Percentiles rank a stretch among this genome's conserved stretches.
Evolutionary conservation across 2,888 invertebrate genomes (phyloP).

Genomic region (Eristalis intricaria): DNA sequence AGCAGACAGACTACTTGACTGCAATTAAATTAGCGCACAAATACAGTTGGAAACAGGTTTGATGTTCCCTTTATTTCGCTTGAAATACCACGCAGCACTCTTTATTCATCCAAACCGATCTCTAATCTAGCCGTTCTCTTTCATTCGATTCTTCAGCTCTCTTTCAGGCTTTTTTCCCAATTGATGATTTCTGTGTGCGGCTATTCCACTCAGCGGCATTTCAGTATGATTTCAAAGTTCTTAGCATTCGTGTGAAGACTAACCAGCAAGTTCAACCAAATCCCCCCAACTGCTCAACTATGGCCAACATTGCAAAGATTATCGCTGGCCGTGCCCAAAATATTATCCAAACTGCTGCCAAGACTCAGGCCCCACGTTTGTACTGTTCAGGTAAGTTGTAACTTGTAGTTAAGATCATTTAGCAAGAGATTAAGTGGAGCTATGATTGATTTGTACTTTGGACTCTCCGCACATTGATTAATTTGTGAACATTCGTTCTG

Average conservation of each 20-base stretch:
- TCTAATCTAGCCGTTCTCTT: not conserved
- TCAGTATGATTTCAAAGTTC: slow-evolving; percentile 29
- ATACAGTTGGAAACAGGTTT: slow-evolving; percentile 6
- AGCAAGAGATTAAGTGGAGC: not conserved
- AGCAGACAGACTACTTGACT: not conserved
- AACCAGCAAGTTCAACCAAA: not conserved
- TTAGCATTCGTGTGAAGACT: slow-evolving; percentile 5
- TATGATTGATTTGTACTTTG: not conserved
- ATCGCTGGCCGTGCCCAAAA: slow-evolving; percentile 77
- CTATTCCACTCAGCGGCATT: not conserved
- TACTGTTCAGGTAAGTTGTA: slow-evolving; percentile 74
- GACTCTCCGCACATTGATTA: not conserved
- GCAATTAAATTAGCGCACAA: not conserved
- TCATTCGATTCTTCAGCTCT: not conserved
- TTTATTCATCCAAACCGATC: slow-evolving; percentile 5
- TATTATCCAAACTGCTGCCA: slow-evolving; percentile 76
- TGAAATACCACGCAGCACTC: not conserved
- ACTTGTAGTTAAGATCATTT: not conserved
- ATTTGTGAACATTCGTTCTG: not conserved
- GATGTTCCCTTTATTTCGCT: not conserved
- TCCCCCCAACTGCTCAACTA: slow-evolving; percentile 47
- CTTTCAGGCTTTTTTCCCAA: not conserved
- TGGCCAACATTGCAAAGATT: slow-evolving; percentile 80
- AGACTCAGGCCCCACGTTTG: slow-evolving; percentile 76
- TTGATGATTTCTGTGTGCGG: not conserved